phyloP scores from a whole-genome alignment of 2,797 vertebrate species.

The Trachops cirrhosus region DNA sequence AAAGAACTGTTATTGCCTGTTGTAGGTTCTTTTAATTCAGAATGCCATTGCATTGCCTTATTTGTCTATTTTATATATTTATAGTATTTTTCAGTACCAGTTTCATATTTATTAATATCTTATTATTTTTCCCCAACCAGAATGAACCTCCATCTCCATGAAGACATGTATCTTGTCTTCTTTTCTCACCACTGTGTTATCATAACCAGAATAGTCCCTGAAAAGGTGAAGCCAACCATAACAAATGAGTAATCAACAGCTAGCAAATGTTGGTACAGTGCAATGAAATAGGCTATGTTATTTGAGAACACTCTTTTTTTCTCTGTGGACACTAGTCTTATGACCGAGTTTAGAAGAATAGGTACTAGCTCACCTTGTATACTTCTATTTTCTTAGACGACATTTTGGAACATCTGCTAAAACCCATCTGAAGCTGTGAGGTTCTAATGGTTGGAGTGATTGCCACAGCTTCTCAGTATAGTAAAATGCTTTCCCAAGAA shows the following conservation, averaged over 20 bases:
- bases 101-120: background rate
- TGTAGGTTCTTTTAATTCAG: slow-evolving; percentile 17
- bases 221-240: background rate
- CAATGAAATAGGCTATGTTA: background rate
- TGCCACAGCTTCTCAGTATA: slow-evolving; percentile 42
- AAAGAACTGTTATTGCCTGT: background rate
- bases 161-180: background rate
- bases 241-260: background rate
- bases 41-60: background rate
- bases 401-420: slow-evolving; percentile 36
- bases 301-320: background rate
- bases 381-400: slow-evolving; percentile 20
- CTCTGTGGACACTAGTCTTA: background rate
- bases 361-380: background rate
- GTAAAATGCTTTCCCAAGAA: slow-evolving; percentile 22
- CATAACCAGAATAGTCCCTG: background rate
- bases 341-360: background rate
- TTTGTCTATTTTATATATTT: background rate
- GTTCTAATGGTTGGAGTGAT: background rate
- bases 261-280: background rate
- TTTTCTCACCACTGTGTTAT: background rate
- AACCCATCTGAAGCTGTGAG: background rate
- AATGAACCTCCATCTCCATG: background rate
- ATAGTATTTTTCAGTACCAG: background rate
- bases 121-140: background rate